Evolutionary conservation across 2,797 vertebrate species (phyloP).

Genomic region (Syndactyla subalaris): DNA sequence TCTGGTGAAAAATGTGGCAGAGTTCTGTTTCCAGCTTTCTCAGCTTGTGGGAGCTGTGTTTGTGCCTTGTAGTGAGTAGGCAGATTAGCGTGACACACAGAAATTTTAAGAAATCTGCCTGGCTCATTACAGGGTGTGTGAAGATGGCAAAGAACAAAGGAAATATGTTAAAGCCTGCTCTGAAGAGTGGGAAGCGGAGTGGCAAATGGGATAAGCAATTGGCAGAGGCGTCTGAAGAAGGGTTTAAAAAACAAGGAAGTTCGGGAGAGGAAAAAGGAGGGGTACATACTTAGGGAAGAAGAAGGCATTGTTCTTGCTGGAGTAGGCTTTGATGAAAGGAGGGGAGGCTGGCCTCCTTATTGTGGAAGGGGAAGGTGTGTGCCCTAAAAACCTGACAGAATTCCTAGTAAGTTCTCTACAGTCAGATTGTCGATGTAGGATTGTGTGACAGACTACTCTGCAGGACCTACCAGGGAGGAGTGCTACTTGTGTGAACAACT

Average conservation of each 20-base stretch:
- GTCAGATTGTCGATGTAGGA: neutral
- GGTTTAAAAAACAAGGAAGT: constrained; percentile 11
- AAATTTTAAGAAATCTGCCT: neutral
- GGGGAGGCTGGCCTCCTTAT: neutral
- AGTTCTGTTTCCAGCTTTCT: rapidly evolving
- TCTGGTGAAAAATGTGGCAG: rapidly evolving
- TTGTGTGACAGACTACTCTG: neutral
- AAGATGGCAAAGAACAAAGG: constrained; percentile 22
- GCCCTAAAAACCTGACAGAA: neutral
- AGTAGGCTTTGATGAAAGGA: neutral
- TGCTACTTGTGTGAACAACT: neutral
- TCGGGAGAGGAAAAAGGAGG: neutral
- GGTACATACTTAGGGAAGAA: neutral
- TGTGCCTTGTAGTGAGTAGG: neutral
- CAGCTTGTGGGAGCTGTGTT: neutral
- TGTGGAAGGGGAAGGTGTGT: neutral
- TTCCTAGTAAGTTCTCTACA: neutral
- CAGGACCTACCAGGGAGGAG: neutral
- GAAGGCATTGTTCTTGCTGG: neutral
- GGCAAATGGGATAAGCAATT: neutral
- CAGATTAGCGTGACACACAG: neutral
- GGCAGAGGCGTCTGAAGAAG: neutral
- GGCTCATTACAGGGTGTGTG: neutral
- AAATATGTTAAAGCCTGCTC: neutral
- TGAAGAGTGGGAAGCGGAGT: neutral